A percentile compares a stretch with the other conserved stretches of the same genome.
These are phyloP conservation scores for Melanostigma gelatinosum DNA, from an alignment of 2,113 vertebrate genomes.

Conservation along the genomic window DNA sequence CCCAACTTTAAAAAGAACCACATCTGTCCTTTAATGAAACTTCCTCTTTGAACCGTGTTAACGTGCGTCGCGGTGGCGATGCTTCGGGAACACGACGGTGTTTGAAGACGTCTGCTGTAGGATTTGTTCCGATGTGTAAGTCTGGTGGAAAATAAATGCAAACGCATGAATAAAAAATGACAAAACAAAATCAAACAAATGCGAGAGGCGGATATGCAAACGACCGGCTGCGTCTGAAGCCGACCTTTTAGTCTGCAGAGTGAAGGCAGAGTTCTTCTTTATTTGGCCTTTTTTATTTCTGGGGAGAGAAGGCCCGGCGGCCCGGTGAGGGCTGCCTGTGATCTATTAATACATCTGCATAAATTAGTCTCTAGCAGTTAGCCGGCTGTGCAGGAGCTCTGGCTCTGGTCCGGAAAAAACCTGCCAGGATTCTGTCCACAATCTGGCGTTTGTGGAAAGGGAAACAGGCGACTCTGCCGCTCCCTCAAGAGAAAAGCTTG, in stretches of 20 bases:
- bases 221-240: constrained; percentile 12
- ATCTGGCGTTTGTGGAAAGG: constrained; percentile 29
- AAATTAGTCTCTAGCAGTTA: constrained; percentile 65
- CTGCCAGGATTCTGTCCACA: constrained; percentile 49
- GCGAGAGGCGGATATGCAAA: constrained; percentile 22
- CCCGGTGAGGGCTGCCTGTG: constrained; percentile 59
- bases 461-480: neutral
- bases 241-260: constrained; percentile 27
- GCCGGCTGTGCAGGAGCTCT: constrained; percentile 49
- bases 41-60: neutral
- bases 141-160: constrained; percentile 31
- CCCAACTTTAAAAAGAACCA: neutral
- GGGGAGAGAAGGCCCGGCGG: constrained; percentile 23
- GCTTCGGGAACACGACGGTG: neutral
- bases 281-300: constrained; percentile 52
- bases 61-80: neutral
- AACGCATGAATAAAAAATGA: constrained; percentile 36
- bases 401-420: constrained; percentile 43
- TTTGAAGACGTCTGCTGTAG: constrained; percentile 8
- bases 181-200: constrained; percentile 45
- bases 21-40: neutral
- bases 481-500: neutral
- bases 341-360: constrained; percentile 74
- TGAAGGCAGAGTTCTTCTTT: constrained; percentile 39
- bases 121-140: too few relatives aligned